Evolutionary conservation across 2,113 vertebrate species (phyloP).

Genomic region (Chionomys nivalis): DNA sequence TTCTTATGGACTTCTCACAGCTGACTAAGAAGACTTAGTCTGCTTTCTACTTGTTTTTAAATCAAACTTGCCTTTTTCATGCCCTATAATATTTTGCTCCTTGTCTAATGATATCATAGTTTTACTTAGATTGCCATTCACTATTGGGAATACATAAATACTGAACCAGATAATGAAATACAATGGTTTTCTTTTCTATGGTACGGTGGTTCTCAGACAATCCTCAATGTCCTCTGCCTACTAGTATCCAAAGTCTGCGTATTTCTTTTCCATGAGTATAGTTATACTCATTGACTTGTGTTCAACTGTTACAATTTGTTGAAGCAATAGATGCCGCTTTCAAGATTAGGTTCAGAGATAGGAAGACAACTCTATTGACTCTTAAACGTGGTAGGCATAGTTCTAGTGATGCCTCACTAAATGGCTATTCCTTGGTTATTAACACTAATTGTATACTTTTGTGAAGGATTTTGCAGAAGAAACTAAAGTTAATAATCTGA

Average conservation of each 20-base stretch:
- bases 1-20: not conserved
- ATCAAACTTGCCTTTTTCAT: not conserved
- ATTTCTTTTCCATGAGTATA: too few relatives aligned
- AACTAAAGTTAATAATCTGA: constrained; percentile 4
- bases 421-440: not conserved
- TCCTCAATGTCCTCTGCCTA: not conserved
- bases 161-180: not conserved
- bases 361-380: not conserved
- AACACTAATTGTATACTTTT: not conserved
- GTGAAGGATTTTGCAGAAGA: not conserved
- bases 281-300: not conserved
- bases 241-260: not conserved
- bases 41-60: not conserved
- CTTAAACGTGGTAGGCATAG: not conserved
- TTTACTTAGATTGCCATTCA: not conserved
- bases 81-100: not conserved
- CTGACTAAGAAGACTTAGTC: not conserved
- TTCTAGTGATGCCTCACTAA: not conserved
- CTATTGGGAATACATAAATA: not conserved
- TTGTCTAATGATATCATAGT: not conserved
- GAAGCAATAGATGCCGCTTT: not conserved
- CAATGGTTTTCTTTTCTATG: not conserved
- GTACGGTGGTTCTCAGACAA: not conserved
- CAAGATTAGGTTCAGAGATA: not conserved
- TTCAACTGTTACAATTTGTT: not conserved